Percentiles rank a stretch among this genome's conserved stretches.
These are phyloP conservation scores for Microplitis manilae DNA, from an alignment of 2,888 invertebrate species.

Conservation along the genomic window DNA sequence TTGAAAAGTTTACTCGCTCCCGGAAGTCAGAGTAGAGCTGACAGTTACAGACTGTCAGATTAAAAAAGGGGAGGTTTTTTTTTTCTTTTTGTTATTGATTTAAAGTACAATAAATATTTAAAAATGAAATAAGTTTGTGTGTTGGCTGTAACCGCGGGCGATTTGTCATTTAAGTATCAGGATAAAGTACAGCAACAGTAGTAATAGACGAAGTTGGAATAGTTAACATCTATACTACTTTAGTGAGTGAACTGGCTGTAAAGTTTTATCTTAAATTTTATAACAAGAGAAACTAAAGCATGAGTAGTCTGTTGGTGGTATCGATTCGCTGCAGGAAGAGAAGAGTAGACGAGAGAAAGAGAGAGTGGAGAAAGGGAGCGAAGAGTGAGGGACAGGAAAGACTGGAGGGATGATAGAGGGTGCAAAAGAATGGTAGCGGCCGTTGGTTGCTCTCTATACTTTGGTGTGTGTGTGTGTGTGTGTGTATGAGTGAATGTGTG, in stretches of 20 bases:
- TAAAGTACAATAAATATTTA: no score
- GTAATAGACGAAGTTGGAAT: background rate
- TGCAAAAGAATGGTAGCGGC: constrained; percentile 46
- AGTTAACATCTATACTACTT: background rate
- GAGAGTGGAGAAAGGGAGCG: constrained; percentile 48
- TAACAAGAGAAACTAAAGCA: constrained; percentile 50
- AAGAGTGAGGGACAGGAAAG: constrained; percentile 32
- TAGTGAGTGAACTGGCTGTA: background rate
- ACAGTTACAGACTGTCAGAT: no score
- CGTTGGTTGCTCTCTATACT: constrained; percentile 21
- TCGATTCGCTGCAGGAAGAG: constrained; percentile 63
- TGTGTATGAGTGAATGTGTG: background rate
- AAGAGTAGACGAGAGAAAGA: background rate
- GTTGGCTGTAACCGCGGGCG: no score
- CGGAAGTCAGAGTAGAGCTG: no score
- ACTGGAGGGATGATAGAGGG: constrained; percentile 41
- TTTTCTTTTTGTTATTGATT: no score
- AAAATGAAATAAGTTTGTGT: no score
- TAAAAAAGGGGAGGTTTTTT: no score
- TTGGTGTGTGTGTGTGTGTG: constrained; percentile 10
- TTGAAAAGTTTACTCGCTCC: no score
- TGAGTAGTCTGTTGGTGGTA: constrained; percentile 49
- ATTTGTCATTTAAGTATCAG: no score
- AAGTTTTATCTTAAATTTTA: constrained; percentile 53
- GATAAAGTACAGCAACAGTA: background rate